Conservation (phyloP, 1,140 invertebrate genomes). For the Araneus ventricosus region DNA sequence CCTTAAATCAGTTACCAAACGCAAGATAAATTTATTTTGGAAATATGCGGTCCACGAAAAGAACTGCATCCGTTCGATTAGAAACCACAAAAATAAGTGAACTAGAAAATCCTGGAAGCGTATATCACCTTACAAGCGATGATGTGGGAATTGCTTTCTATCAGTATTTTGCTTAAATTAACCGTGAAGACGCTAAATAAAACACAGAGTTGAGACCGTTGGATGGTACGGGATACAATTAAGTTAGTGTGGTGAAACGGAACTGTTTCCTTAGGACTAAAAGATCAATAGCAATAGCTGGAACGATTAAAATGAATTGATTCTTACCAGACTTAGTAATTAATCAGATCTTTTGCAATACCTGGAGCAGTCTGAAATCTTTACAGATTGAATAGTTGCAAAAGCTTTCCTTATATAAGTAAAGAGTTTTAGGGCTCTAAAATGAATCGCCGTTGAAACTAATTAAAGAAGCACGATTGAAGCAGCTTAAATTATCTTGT, state of each 20-base stretch:
- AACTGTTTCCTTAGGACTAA: conserved; percentile 20
- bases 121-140: conserved; percentile 18
- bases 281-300: conserved; percentile 8
- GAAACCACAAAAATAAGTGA: conserved; percentile 9
- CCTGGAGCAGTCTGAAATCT: not conserved
- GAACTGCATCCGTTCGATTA: not conserved
- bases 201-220: not conserved
- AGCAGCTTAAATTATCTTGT: not conserved
- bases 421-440: not conserved
- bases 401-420: not conserved
- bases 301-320: conserved; percentile 49
- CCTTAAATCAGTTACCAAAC: not conserved
- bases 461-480: not conserved
- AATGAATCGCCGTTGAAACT: not conserved
- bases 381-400: conserved; percentile 29
- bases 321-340: not conserved
- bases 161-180: conserved; percentile 46
- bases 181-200: conserved; percentile 30
- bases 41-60: not conserved
- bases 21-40: not conserved
- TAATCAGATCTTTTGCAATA: conserved; percentile 33
- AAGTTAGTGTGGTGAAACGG: conserved; percentile 39
- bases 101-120: not conserved
- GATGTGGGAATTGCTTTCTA: conserved; percentile 3
- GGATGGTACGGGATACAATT: conserved; percentile 9